These are phyloP conservation scores for Columba janthina DNA, from an alignment of 2,113 vertebrate genomes.

Conservation along the genomic window DNA sequence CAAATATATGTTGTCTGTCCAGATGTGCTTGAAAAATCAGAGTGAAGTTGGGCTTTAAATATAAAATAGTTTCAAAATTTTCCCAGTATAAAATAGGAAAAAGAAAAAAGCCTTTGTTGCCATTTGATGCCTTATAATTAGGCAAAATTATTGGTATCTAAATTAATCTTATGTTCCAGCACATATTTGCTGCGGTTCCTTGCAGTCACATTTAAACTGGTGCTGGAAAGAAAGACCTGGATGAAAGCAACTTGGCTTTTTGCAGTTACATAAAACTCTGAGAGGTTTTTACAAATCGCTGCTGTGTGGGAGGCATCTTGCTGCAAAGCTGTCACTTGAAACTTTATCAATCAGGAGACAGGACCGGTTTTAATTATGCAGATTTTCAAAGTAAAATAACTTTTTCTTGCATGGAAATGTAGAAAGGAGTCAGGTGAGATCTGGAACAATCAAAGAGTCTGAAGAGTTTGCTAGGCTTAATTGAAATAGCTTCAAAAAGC, in stretches of 20 bases:
- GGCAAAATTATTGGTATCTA: neutral
- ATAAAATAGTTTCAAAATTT: neutral
- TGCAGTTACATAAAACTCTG: slow-evolving; percentile 70
- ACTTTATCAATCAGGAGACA: slow-evolving; percentile 62
- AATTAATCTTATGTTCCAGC: neutral
- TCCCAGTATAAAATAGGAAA: neutral
- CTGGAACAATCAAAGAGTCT: slow-evolving; percentile 50
- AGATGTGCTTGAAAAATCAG: neutral
- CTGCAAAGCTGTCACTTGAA: slow-evolving; percentile 71
- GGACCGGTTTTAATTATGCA: slow-evolving; percentile 68
- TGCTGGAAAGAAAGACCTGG: slow-evolving; percentile 44
- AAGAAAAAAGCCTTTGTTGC: neutral
- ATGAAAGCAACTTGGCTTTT: slow-evolving; percentile 37
- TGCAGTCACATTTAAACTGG: neutral
- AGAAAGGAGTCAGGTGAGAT: slow-evolving; percentile 50
- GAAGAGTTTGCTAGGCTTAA: slow-evolving; percentile 40
- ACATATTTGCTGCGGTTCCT: slow-evolving; percentile 14
- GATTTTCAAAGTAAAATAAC: slow-evolving; percentile 55
- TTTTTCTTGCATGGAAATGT: slow-evolving; percentile 54
- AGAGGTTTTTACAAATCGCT: slow-evolving; percentile 47
- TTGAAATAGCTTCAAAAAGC: slow-evolving; percentile 52
- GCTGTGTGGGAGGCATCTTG: slow-evolving; percentile 57
- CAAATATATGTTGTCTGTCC: neutral
- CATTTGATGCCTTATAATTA: accelerated
- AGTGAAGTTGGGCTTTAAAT: neutral